Conservation (phyloP, 2,797 vertebrate genomes). For the Typhlichthys eigenmanni region DNA sequence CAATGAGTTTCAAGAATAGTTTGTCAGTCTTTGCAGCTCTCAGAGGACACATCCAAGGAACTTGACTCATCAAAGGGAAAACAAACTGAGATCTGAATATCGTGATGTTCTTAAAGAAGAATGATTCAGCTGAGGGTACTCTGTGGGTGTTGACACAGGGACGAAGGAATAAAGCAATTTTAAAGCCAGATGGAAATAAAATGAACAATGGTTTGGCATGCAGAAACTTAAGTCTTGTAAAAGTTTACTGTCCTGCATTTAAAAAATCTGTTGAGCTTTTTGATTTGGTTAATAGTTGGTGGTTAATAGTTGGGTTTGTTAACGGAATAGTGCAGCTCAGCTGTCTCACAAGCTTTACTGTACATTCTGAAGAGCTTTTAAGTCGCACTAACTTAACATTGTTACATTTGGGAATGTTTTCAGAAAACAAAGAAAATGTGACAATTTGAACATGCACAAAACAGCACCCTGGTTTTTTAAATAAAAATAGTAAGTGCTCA, state of each 20-base stretch:
- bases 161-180: constrained; percentile 25
- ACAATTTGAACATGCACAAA: not conserved
- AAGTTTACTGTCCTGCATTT: constrained; percentile 42
- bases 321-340: not conserved
- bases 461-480: no score
- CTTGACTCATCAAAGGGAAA: constrained; percentile 9
- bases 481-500: no score
- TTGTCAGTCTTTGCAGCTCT: constrained; percentile 19
- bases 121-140: constrained; percentile 48
- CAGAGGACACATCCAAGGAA: constrained; percentile 15
- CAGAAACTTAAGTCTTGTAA: constrained; percentile 40
- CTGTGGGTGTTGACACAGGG: constrained; percentile 51
- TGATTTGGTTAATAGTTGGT: constrained; percentile 21
- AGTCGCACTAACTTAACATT: not conserved
- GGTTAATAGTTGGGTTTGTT: constrained; percentile 15
- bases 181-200: constrained; percentile 41
- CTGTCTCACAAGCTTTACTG: constrained; percentile 3
- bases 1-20: constrained; percentile 5
- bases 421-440: not conserved
- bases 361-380: not conserved
- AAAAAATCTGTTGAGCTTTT: constrained; percentile 18
- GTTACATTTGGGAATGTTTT: not conserved
- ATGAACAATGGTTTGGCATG: constrained; percentile 47
- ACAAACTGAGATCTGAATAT: constrained; percentile 21
- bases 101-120: constrained; percentile 25